Evolutionary conservation across 2,888 invertebrate species (phyloP), one percentile per base, ranked within the genome.

Genomic region (Entomobrya proxima): DNA sequence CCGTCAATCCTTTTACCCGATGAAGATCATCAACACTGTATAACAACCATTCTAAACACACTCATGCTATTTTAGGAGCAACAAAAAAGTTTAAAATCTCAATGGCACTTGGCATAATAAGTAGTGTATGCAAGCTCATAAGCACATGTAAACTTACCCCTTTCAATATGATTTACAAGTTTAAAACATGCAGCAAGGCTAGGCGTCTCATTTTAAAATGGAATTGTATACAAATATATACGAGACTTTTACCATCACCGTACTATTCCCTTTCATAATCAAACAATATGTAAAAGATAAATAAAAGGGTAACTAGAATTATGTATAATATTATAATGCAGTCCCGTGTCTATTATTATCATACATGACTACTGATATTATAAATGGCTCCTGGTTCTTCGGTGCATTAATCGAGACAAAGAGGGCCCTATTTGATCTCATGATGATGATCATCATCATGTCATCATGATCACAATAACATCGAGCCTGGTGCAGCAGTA

Each of bases 41-140:
- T 40, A 37, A 18, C 9, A 21, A 67, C 37, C 40, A 75, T 30
- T 52, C 21, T n/a, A 52, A 18, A 52, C 18, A 15, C 50, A 18
- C n/a, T n/a, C n/a, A n/a, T n/a, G n/a, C n/a, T 37, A 35, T 67
- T 67, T n/a, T n/a, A 44, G 9, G 13, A 75, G n/a, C 35, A 9
- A 76, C 35, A 75, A 79, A 72, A 75, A 79, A 69, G 32, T 69
- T 79, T 79, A 69, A 79, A 79, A 79, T 79, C 69, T 79, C 30
- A 79, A 67, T 79, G 69, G 69, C 79, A 79, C 69, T 79, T 79
- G 52, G 24, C 40, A 69, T 79, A 79, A 79, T 37, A n/a, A 61
- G 30, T 40, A 11, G 44, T 40, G 44, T 30, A 64, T 61, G n/a
- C 61, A 77, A 61, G 44, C 32, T 30, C 18, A 24, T 13, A 58